Conservation (phyloP, 2,113 vertebrate species). For the Oxyura jamaicensis region DNA sequence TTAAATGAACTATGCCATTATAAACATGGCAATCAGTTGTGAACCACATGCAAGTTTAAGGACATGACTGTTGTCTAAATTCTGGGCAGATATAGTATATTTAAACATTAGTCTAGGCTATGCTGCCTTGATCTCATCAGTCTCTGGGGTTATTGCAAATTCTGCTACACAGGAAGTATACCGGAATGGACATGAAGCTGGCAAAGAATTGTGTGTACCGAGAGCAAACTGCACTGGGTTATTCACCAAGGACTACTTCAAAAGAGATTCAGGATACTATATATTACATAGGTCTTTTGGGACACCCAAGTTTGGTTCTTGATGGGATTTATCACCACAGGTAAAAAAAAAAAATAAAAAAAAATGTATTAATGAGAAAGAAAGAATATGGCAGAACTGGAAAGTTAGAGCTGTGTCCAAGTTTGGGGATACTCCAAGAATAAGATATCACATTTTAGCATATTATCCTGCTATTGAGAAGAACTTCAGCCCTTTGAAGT, state of each 20-base stretch:
- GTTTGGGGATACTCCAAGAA: neutral
- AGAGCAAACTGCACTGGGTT: neutral
- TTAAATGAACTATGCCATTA: neutral
- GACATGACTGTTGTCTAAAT: neutral
- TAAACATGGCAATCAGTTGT: neutral
- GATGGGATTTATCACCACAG: neutral
- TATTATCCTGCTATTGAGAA: neutral
- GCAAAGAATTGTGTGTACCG: neutral
- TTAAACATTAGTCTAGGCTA: neutral
- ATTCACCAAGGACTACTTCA: neutral
- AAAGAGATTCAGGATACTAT: neutral
- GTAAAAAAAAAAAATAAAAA: neutral
- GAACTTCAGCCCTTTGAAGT: neutral
- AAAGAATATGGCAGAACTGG: neutral
- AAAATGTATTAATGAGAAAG: neutral
- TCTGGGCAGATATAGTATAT: neutral
- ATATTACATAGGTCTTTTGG: neutral
- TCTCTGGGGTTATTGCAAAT: neutral
- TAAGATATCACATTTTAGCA: neutral
- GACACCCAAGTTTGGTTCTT: neutral
- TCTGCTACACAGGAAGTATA: neutral
- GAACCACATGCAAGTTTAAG: neutral
- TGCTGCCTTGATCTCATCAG: neutral
- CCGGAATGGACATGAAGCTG: neutral
- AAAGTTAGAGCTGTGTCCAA: neutral